A percentile compares a stretch with the other conserved stretches of the same genome.
phyloP scores from a whole-genome alignment of 2,113 vertebrate genomes.

The Antechinus stuartii region DNA sequence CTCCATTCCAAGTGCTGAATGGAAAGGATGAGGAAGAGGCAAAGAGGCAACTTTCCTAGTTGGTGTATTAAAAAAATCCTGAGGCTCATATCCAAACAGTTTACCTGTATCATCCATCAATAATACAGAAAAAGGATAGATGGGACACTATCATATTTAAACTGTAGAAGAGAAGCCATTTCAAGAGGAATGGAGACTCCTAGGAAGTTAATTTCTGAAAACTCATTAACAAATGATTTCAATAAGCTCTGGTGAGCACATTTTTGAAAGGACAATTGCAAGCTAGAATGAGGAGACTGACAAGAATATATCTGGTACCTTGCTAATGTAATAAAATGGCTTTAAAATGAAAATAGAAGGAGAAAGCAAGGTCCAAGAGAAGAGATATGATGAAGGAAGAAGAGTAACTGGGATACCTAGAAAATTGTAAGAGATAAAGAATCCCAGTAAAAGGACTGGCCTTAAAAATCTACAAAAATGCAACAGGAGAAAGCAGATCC shows the following conservation, averaged over 20 bases:
- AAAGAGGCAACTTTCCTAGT: background rate
- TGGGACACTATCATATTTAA: background rate
- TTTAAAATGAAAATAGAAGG: background rate
- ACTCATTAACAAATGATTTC: background rate
- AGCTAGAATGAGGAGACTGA: background rate
- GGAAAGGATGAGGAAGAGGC: background rate
- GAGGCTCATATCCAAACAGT: background rate
- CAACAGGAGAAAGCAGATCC: background rate
- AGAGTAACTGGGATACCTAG: background rate
- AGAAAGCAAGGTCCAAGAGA: background rate
- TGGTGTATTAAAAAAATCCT: background rate
- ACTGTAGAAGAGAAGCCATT: background rate
- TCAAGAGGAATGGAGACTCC: background rate
- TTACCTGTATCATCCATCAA: background rate
- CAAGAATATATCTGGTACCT: background rate
- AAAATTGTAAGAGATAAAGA: background rate
- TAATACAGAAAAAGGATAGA: background rate
- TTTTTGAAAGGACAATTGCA: background rate
- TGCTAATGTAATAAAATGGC: background rate
- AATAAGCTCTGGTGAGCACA: background rate
- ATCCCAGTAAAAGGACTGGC: background rate
- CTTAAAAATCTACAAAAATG: background rate
- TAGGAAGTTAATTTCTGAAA: background rate
- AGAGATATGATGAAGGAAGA: background rate
- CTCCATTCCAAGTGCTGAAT: background rate